Conservation (phyloP, 2,888 invertebrate species). For the Acrocyrtus sp. region DNA sequence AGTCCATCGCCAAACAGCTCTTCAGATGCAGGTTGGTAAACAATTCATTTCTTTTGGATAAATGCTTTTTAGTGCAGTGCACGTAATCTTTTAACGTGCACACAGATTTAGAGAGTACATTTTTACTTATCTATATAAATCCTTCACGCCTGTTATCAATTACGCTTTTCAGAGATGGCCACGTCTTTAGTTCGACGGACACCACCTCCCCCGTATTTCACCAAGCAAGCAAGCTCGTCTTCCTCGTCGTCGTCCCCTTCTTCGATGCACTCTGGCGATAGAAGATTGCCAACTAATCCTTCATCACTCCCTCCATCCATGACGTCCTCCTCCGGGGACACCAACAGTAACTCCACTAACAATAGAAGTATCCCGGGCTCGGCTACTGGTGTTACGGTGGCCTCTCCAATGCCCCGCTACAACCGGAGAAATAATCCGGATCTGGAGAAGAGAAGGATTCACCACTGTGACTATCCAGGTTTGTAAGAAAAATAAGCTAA, state of each 20-base stretch:
- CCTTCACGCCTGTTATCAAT: too few relatives aligned
- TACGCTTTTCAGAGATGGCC: too few relatives aligned
- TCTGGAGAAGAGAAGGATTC: conserved; percentile 93
- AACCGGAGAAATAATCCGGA: conserved; percentile 97
- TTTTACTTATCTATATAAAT: too few relatives aligned
- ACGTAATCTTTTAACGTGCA: too few relatives aligned
- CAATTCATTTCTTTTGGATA: neutral
- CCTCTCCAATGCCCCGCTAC: conserved; percentile 73
- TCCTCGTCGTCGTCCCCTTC: conserved; percentile 62
- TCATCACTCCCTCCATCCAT: conserved; percentile 22
- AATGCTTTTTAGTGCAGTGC: conserved; percentile 10
- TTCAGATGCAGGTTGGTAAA: conserved; percentile 36
- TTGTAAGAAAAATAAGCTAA: conserved; percentile 64
- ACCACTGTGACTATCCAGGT: conserved; percentile 96
- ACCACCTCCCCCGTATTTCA: conserved; percentile 81
- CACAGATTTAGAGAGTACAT: too few relatives aligned
- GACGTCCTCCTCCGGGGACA: conserved; percentile 64
- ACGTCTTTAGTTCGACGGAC: conserved; percentile 74
- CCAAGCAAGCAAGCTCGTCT: conserved; percentile 25
- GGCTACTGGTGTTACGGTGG: conserved; percentile 60
- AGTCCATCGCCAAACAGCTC: conserved; percentile 81
- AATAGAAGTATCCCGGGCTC: conserved; percentile 36
- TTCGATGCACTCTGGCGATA: conserved; percentile 47
- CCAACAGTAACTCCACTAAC: conserved; percentile 58
- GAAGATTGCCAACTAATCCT: conserved; percentile 41